A percentile compares a stretch with the other conserved stretches of the same genome.
phyloP scores from a whole-genome alignment of 2,888 invertebrate species.

The Cataglyphis albicans region DNA sequence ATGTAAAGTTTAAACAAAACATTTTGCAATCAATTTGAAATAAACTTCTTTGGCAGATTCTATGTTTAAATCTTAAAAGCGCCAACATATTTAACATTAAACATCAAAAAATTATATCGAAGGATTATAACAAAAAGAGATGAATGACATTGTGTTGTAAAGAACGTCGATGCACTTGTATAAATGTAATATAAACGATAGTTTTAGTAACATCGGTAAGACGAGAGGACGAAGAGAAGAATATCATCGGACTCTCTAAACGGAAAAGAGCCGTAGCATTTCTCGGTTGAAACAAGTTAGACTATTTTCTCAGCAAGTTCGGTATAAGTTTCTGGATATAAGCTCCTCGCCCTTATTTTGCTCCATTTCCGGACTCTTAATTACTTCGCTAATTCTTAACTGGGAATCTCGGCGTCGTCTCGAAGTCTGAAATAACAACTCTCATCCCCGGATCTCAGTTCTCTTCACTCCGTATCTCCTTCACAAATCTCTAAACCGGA shows the following conservation, averaged over 20 bases:
- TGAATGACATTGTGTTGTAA: background rate
- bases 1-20: background rate
- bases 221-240: slow-evolving; percentile 47
- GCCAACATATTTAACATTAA: background rate
- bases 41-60: background rate
- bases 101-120: background rate
- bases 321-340: slow-evolving; percentile 81
- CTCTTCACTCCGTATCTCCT: slow-evolving; percentile 22
- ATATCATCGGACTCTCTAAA: slow-evolving; percentile 71
- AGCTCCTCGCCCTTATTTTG: slow-evolving; percentile 81
- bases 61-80: background rate
- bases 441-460: slow-evolving; percentile 64
- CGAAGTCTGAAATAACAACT: slow-evolving; percentile 82
- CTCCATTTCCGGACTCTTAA: slow-evolving; percentile 84
- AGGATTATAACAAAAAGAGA: background rate
- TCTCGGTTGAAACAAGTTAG: slow-evolving; percentile 70
- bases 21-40: background rate
- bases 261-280: slow-evolving; percentile 76
- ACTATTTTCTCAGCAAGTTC: slow-evolving; percentile 74
- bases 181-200: slow-evolving; percentile 20
- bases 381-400: slow-evolving; percentile 84
- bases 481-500: slow-evolving; percentile 68
- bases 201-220: slow-evolving; percentile 29
- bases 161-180: slow-evolving; percentile 1
- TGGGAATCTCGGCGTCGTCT: slow-evolving; percentile 78